Evolutionary conservation across 2,888 invertebrate genomes (phyloP), one percentile per base, ranked within the genome.

Genomic region (Aleiodes testaceus): DNA sequence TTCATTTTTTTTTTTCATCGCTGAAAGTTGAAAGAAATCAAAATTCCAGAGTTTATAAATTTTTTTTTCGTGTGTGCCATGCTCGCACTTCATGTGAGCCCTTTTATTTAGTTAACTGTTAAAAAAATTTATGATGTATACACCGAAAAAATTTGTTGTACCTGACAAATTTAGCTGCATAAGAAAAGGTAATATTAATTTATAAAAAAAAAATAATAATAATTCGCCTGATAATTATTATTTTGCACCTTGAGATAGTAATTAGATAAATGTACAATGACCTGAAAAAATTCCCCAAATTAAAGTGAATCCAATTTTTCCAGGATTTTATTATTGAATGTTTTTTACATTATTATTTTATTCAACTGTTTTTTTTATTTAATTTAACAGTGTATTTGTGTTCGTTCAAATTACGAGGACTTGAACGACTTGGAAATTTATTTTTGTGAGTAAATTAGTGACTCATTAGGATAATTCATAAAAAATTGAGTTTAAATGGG

Each of bases 381-480:
- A 80, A 70, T 78, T 82, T 84, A 84, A 68, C 85, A 85, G 85
- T 74, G 79, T 77, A 77, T 83, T 82, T 84, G 79, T 80, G 77
- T 79, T 79, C 76, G 70, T 78, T 78, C 79, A 76, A 72, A 78
- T 78, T 75, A 73, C 79, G 80, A 75, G 79, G 78, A 75, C 79
- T 79, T 78, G 77, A 77, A 69, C 72, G 74, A 53, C 75, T 80
- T 72, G 81, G 82, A 83, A 81, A 80, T 81, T 84, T 78, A 67
- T 85, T 84, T 80, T 82, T 79, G 86, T 87, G 85, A 86, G 87
- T 87, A 85, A 79, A 78, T 61, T 36, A 18, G 16, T 18, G 16
- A 6, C 9, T 52, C 20, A 20, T 44, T 16, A 30, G 9, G 14
- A 47, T 36, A 64, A 44, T 30, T 26, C n/a, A n/a, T 50, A 63